Evolutionary conservation across 2,888 invertebrate genomes (phyloP).

Genomic region (Cyclophora albipunctata): DNA sequence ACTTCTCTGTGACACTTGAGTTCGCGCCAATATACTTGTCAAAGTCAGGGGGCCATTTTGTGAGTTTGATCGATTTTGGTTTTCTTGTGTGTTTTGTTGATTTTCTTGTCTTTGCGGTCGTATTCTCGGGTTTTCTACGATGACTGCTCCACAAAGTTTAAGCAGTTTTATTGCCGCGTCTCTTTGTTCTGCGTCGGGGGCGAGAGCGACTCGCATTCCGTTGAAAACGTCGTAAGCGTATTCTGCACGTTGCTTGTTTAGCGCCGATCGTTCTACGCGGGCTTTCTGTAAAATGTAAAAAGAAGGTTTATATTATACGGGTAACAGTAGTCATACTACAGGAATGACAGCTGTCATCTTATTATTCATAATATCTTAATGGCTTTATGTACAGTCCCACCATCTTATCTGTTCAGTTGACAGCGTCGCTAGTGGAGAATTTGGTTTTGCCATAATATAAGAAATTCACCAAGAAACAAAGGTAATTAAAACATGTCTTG

Average conservation of each 20-base stretch:
- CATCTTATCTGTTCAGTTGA: too few species aligned
- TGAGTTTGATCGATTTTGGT: neutral
- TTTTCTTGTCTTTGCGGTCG: slow-evolving; percentile 13
- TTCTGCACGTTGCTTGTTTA: slow-evolving; percentile 36
- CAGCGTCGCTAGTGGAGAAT: too few species aligned
- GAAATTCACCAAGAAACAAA: too few species aligned
- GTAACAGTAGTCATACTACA: too few species aligned
- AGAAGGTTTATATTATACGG: neutral
- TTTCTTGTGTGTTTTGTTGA: neutral
- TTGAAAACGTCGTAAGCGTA: slow-evolving; percentile 58
- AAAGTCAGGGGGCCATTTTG: neutral
- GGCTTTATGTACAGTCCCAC: too few species aligned
- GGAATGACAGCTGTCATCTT: too few species aligned
- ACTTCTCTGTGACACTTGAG: too few species aligned
- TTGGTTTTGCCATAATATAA: too few species aligned
- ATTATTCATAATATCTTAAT: too few species aligned
- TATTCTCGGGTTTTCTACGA: slow-evolving; percentile 11
- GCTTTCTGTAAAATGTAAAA: slow-evolving; percentile 46
- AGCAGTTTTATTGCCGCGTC: slow-evolving; percentile 41
- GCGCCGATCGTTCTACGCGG: slow-evolving; percentile 48
- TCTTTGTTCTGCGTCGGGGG: slow-evolving; percentile 33
- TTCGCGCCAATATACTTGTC: too few species aligned
- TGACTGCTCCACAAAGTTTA: slow-evolving; percentile 46
- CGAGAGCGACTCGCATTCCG: slow-evolving; percentile 41
- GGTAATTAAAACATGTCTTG: too few species aligned